These are phyloP conservation scores for Philhelius pedissequus DNA, from an alignment of 2,888 invertebrate species.

Conservation along the genomic window DNA sequence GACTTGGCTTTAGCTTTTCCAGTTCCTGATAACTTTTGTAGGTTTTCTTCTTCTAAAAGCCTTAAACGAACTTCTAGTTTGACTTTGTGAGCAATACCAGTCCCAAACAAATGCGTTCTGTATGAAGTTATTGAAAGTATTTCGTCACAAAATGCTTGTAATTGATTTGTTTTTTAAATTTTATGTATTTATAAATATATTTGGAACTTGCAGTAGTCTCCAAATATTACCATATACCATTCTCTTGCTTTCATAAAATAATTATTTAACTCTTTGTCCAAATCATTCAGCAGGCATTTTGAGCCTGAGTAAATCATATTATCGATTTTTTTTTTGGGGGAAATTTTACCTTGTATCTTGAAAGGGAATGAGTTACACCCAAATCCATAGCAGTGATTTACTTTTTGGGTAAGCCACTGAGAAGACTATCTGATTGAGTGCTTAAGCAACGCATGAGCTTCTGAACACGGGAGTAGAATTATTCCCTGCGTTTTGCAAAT, in stretches of 20 bases:
- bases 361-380: constrained; percentile 93
- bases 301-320: constrained; percentile 99
- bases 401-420: constrained; percentile 91
- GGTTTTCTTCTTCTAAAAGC: constrained; percentile 91
- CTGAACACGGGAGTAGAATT: constrained; percentile 86
- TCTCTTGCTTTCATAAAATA: constrained; percentile 97
- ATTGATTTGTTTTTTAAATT: constrained; percentile 81
- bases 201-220: no score
- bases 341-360: constrained; percentile 98
- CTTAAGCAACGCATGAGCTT: constrained; percentile 97
- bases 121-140: constrained; percentile 95
- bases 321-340: constrained; percentile 99
- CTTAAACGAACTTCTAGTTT: constrained; percentile 90
- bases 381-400: constrained; percentile 98
- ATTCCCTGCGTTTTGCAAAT: no score
- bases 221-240: constrained; percentile 83
- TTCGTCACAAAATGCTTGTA: constrained; percentile 95
- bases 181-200: no score
- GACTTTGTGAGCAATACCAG: constrained; percentile 94
- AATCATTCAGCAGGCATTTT: constrained; percentile 95
- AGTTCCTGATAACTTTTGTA: constrained; percentile 90
- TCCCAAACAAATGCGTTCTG: constrained; percentile 91
- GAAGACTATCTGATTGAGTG: constrained; percentile 92
- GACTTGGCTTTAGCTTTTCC: constrained; percentile 93
- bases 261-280: constrained; percentile 99